A percentile compares a stretch with the other conserved stretches of the same genome.
phyloP scores from a whole-genome alignment of 1,140 invertebrate species.

The Popillia japonica region DNA sequence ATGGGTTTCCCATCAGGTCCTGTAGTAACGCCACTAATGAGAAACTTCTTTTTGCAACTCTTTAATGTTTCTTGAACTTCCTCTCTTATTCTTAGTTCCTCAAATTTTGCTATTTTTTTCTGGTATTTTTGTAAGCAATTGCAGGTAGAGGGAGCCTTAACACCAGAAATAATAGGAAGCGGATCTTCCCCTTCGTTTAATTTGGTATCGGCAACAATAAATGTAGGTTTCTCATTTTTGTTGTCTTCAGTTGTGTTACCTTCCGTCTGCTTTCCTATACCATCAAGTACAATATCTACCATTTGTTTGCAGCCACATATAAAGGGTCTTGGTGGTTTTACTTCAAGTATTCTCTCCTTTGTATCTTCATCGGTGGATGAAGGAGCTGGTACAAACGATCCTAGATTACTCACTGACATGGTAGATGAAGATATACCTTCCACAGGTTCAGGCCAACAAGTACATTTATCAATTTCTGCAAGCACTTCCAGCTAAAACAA shows the following conservation, averaged over 20 bases:
- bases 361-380: background rate
- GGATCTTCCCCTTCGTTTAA: background rate
- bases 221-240: slow-evolving; percentile 1
- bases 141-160: slow-evolving; percentile 38
- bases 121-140: slow-evolving; percentile 47
- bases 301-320: slow-evolving; percentile 19
- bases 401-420: background rate
- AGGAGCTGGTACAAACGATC: background rate
- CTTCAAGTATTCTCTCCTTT: slow-evolving; percentile 22
- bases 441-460: slow-evolving; percentile 6
- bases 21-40: slow-evolving; percentile 48
- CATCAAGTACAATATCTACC: slow-evolving; percentile 5
- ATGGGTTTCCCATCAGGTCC: slow-evolving; percentile 44
- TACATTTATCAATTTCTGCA: background rate
- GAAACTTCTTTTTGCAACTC: slow-evolving; percentile 45
- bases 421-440: background rate
- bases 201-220: slow-evolving; percentile 7
- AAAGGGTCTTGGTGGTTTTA: slow-evolving; percentile 27
- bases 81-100: slow-evolving; percentile 41
- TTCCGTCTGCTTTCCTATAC: slow-evolving; percentile 1
- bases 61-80: slow-evolving; percentile 43
- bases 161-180: slow-evolving; percentile 28
- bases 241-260: background rate
- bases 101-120: slow-evolving; percentile 41
- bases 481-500: background rate